Percentiles rank a stretch among this genome's conserved stretches.
Conservation (phyloP, 2,797 vertebrate genomes). For the Sebastes trivittatus region DNA sequence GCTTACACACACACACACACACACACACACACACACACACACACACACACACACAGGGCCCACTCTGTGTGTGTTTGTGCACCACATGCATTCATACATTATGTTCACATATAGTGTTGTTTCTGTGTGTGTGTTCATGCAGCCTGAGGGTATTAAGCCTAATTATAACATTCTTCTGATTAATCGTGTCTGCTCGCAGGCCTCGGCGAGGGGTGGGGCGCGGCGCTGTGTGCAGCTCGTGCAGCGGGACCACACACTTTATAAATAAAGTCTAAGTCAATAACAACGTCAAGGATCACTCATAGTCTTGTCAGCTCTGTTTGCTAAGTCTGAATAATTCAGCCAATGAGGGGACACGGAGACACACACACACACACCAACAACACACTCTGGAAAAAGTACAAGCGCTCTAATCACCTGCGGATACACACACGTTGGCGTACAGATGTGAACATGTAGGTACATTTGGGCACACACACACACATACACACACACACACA, state of each 20-base stretch:
- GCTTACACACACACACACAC: not conserved
- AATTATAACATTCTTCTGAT: conserved; percentile 83
- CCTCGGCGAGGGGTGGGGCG: not conserved
- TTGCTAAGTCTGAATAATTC: conserved; percentile 64
- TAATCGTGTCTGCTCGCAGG: conserved; percentile 71
- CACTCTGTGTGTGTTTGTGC: conserved; percentile 43
- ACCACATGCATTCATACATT: conserved; percentile 70
- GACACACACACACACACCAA: conserved; percentile 4
- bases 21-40: not conserved
- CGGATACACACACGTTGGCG: conserved; percentile 7
- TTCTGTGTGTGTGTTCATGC: conserved; percentile 31
- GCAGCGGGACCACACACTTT: conserved; percentile 66
- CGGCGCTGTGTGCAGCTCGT: conserved; percentile 32
- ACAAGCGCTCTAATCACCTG: conserved; percentile 45
- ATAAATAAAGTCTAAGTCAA: conserved; percentile 79
- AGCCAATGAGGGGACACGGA: conserved; percentile 44
- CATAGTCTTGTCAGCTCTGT: conserved; percentile 68
- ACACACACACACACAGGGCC: not conserved
- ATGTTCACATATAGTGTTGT: conserved; percentile 59
- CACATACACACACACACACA: conserved; percentile 2
- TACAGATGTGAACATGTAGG: not conserved
- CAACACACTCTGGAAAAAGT: conserved; percentile 36
- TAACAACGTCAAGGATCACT: conserved; percentile 73
- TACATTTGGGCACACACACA: not conserved
- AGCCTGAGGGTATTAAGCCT: conserved; percentile 74